Evolutionary conservation across 1,140 invertebrate genomes (phyloP).

Genomic region (Leptoteleia sp.): DNA sequence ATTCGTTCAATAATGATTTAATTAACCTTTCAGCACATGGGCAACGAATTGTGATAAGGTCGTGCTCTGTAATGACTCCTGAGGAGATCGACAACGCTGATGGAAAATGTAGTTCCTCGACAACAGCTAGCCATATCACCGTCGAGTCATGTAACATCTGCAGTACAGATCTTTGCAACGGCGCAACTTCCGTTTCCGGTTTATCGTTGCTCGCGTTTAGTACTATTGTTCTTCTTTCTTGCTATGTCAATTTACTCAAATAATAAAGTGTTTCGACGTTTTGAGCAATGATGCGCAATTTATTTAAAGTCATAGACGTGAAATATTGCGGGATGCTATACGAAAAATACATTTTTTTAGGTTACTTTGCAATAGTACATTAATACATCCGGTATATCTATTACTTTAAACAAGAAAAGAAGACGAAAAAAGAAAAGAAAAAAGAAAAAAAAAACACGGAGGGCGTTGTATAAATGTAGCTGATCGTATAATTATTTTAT

Average conservation of each 20-base stretch:
- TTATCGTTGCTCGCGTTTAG: constrained; percentile 54
- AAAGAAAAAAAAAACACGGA: too few relatives aligned
- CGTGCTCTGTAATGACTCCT: constrained; percentile 82
- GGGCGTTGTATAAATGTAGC: too few relatives aligned
- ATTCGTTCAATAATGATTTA: too few relatives aligned
- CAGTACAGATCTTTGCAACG: constrained; percentile 82
- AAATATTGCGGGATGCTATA: not conserved
- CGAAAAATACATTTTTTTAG: too few relatives aligned
- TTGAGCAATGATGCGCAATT: constrained; percentile 1
- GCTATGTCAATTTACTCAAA: constrained; percentile 47
- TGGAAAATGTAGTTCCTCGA: constrained; percentile 79
- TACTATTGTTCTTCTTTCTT: constrained; percentile 50
- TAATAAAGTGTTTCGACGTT: constrained; percentile 22
- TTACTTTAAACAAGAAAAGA: too few relatives aligned
- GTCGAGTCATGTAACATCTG: constrained; percentile 82
- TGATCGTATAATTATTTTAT: too few relatives aligned
- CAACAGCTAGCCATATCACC: constrained; percentile 79
- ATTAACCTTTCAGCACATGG: constrained; percentile 78
- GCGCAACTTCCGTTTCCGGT: constrained; percentile 76
- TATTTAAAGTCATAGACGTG: not conserved
- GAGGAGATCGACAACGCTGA: constrained; percentile 80
- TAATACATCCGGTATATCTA: too few relatives aligned
- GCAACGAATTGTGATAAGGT: constrained; percentile 78
- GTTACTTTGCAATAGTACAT: too few relatives aligned
- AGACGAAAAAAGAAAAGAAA: too few relatives aligned